Evolutionary conservation across 92 coral and sea anemone genomes (phyloP).

Genomic region (Bergia puertoricense): DNA sequence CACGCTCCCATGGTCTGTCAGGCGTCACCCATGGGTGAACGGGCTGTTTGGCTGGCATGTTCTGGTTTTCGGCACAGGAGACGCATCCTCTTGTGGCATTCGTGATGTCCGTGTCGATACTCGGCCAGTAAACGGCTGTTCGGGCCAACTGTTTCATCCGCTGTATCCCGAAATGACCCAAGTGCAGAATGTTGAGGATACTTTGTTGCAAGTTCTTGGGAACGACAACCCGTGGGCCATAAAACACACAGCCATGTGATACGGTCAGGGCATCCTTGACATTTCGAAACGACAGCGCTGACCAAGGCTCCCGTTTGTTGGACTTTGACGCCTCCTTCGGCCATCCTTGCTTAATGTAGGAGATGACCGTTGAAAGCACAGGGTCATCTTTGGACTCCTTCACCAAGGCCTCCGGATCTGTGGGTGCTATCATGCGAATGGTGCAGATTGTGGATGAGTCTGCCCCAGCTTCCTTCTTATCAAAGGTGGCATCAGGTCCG

Average conservation of each 20-base stretch:
- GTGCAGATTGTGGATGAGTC: slow-evolving; percentile 9
- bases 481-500: slow-evolving; percentile 8
- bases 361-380: slow-evolving; percentile 4
- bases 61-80: not conserved
- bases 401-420: slow-evolving; percentile 8
- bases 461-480: not conserved
- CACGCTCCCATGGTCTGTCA: not conserved
- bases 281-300: slow-evolving; percentile 2
- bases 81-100: not conserved
- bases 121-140: slow-evolving; percentile 26
- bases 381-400: slow-evolving; percentile 20
- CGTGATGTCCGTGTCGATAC: not conserved
- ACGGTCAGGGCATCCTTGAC: slow-evolving; percentile 19
- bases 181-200: slow-evolving; percentile 7
- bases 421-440: slow-evolving; percentile 7
- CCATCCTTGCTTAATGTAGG: slow-evolving; percentile 19
- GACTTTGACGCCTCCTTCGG: not conserved
- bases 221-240: slow-evolving; percentile 23
- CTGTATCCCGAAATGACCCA: too few relatives aligned
- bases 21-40: not conserved
- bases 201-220: slow-evolving; percentile 6
- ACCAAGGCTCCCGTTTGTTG: slow-evolving; percentile 11
- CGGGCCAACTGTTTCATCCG: not conserved
- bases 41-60: not conserved
- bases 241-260: slow-evolving; percentile 12